These are phyloP conservation scores for Cydia strobilella DNA, from an alignment of 1,140 invertebrate species.

Conservation along the genomic window DNA sequence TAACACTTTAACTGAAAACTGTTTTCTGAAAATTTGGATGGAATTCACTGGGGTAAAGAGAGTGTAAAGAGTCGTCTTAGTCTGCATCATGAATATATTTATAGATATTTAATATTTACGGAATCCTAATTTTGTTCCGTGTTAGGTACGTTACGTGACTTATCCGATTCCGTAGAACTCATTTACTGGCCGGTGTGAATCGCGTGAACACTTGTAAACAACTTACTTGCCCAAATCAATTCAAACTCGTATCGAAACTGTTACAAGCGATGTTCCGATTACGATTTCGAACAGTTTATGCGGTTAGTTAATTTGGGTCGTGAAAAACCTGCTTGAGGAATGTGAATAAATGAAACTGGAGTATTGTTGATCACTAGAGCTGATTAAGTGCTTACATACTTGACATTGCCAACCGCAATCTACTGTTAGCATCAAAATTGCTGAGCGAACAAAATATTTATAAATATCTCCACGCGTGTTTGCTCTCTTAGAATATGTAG, in stretches of 20 bases:
- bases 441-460: too few species aligned
- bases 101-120: background rate
- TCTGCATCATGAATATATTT: background rate
- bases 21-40: too few species aligned
- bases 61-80: too few species aligned
- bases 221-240: conserved; percentile 29
- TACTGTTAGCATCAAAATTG: background rate
- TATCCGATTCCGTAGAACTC: background rate
- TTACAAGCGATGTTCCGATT: conserved; percentile 25
- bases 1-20: background rate
- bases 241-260: conserved; percentile 24
- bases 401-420: background rate
- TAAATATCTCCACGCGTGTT: too few species aligned
- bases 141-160: conserved; percentile 13
- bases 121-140: background rate
- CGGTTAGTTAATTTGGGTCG: background rate
- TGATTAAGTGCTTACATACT: background rate
- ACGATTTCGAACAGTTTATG: conserved; percentile 6
- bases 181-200: conserved; percentile 1
- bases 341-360: background rate
- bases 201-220: conserved; percentile 23
- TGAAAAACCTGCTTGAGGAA: background rate
- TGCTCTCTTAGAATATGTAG: too few species aligned
- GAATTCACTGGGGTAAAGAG: too few species aligned
- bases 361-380: background rate